Evolutionary conservation across 2,113 vertebrate genomes (phyloP), one percentile per base, ranked within the genome.

Genomic region (Steatornis caripensis): DNA sequence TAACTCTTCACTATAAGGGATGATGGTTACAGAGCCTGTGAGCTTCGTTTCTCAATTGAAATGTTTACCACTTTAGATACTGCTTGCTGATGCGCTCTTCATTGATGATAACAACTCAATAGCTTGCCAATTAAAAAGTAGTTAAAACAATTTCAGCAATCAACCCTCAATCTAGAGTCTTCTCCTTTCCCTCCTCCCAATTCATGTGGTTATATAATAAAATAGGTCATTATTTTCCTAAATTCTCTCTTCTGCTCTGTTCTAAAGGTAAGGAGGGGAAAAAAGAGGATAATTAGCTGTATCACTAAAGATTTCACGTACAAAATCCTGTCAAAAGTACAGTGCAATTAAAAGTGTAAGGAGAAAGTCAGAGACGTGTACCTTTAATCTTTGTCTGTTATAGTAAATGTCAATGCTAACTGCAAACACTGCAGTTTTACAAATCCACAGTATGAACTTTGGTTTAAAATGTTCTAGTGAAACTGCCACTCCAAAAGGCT

Each of bases 141-240:
- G 82, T 94, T 96, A 93, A 77, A 96, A 93, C 89, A 85, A 97
- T 96, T 97, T 93, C 62, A 83, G 78, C 83, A 96, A 96, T 95
- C 90, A 96, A 61, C 29, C 11, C 45, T 78, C 87, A 87, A 95
- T 87, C 78, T 91, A 57, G 37, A 90, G 54, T 77, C 19, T 80
- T 64, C 70, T 76, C 29, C 27, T 36, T 87, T 87, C 17, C 49
- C 49, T 86, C 46, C 36, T 80, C 46, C 21, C 54, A 80, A 0
- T 65, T 95, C 37, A 74, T 66, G 32, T 88, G 29, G 32, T 91
- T 91, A 58, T 54, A 61, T 45, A 90, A 93, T 46, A 79, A 91
- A 91, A 91, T 36, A 88, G 53, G 70, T 77, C 21, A 37, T 77
- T 93, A 75, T 84, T 89, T 93, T 80, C 62, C 49, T 68, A 75